phyloP scores from a whole-genome alignment of 2,113 vertebrate genomes.

The Cacatua alba region DNA sequence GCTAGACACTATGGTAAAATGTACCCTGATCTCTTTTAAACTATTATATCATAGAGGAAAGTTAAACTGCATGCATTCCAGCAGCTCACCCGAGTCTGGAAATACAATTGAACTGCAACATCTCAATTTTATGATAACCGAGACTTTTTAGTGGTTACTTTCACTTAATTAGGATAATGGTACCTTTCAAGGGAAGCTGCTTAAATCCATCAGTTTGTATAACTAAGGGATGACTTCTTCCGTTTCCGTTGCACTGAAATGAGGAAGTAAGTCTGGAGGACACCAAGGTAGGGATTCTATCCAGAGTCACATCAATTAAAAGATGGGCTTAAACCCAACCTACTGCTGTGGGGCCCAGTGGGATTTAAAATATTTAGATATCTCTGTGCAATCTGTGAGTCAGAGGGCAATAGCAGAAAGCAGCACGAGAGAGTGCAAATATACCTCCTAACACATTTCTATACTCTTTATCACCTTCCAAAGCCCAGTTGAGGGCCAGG shows the following conservation, averaged over 20 bases:
- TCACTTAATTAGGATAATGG: constrained; percentile 46
- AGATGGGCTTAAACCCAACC: background rate
- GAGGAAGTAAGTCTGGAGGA: constrained; percentile 14
- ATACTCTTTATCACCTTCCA: background rate
- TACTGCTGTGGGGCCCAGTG: background rate
- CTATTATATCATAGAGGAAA: constrained; percentile 77
- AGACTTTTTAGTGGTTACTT: constrained; percentile 46
- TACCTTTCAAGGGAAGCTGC: constrained; percentile 8
- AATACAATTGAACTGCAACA: constrained; percentile 61
- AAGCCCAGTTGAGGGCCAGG: background rate
- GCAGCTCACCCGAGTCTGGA: constrained; percentile 68
- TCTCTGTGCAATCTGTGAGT: background rate
- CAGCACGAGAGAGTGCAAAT: background rate
- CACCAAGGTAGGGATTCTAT: background rate
- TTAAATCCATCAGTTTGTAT: constrained; percentile 2
- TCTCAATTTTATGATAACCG: constrained; percentile 28
- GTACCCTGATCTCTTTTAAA: constrained; percentile 79
- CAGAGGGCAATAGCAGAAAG: background rate
- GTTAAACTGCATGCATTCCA: constrained; percentile 73
- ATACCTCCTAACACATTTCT: background rate
- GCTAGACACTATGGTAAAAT: constrained; percentile 82
- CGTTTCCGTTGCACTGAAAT: background rate
- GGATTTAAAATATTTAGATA: background rate
- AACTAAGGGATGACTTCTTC: background rate
- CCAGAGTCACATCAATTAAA: background rate